Evolutionary conservation across 2,797 vertebrate species (phyloP).

Genomic region (Rhadinocentrus ornatus): DNA sequence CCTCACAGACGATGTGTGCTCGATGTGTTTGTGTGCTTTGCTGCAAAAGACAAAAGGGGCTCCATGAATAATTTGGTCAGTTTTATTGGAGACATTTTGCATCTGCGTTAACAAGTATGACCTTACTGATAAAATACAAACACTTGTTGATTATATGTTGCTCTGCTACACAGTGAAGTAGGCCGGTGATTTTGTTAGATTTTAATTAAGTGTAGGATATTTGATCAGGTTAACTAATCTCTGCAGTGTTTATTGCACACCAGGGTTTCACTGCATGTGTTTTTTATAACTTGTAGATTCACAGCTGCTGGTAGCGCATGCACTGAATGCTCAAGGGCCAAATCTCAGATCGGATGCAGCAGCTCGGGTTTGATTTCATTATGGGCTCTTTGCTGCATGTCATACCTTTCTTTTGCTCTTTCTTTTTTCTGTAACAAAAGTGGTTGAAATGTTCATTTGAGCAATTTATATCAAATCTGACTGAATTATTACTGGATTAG

Average conservation of each 20-base stretch:
- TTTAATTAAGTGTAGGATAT: not conserved
- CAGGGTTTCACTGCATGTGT: not conserved
- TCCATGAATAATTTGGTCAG: slow-evolving; percentile 65
- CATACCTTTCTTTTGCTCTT: not conserved
- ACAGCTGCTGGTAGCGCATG: not conserved
- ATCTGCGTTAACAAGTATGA: slow-evolving; percentile 13
- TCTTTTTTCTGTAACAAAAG: not conserved
- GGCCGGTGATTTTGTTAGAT: not conserved
- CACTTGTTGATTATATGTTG: slow-evolving; percentile 62
- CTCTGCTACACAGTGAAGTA: not conserved
- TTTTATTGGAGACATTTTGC: slow-evolving; percentile 47
- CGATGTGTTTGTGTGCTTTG: slow-evolving; percentile 48
- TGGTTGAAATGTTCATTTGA: too few relatives aligned
- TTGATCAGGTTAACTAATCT: not conserved
- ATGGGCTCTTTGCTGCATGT: not conserved
- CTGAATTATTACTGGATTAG: too few relatives aligned
- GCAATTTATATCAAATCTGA: too few relatives aligned
- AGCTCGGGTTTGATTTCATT: not conserved
- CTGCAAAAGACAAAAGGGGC: slow-evolving; percentile 53
- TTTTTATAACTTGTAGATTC: too few relatives aligned
- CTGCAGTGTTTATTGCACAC: not conserved
- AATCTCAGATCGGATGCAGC: not conserved
- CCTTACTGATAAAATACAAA: slow-evolving; percentile 43
- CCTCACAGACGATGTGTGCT: slow-evolving; percentile 61
- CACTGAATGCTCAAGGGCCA: not conserved